Percentiles rank a stretch among this genome's conserved stretches.
Evolutionary conservation across 1,140 invertebrate genomes (phyloP).

Genomic region (Tenebrio molitor): DNA sequence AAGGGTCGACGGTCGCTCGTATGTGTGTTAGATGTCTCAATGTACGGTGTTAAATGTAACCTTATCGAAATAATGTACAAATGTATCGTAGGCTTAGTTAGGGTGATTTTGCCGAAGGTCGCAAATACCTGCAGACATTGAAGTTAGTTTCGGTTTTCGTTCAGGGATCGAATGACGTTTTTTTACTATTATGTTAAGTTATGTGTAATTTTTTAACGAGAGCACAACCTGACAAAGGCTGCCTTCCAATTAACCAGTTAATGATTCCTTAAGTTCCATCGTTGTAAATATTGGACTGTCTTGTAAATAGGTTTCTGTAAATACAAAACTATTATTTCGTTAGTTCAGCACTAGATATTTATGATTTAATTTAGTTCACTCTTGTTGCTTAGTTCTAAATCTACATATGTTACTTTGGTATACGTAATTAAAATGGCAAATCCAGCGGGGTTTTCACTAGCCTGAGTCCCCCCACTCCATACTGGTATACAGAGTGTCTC

Average conservation of each 20-base stretch:
- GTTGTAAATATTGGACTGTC: conserved; percentile 36
- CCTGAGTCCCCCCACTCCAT: not conserved
- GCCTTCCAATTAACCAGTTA: conserved; percentile 27
- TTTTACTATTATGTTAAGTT: conserved; percentile 39
- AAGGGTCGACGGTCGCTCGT: not conserved
- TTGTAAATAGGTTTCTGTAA: conserved; percentile 35
- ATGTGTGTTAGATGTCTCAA: conserved; percentile 27
- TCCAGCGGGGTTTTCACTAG: not conserved
- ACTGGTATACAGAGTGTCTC: no score
- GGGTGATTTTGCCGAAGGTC: conserved; percentile 38
- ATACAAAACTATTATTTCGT: conserved; percentile 22
- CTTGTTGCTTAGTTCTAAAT: conserved; percentile 37
- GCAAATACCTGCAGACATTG: conserved; percentile 14
- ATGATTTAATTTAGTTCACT: conserved; percentile 30
- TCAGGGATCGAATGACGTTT: conserved; percentile 30
- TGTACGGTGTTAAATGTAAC: conserved; percentile 37
- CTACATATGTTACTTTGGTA: conserved; percentile 17
- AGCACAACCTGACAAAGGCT: conserved; percentile 39
- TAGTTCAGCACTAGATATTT: conserved; percentile 13
- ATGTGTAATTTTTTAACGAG: conserved; percentile 15
- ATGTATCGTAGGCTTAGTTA: conserved; percentile 40
- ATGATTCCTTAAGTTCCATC: conserved; percentile 29
- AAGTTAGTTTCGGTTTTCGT: conserved; percentile 26
- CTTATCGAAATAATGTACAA: conserved; percentile 49
- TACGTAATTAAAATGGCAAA: conserved; percentile 32